These are phyloP conservation scores for Brachyptera risi DNA, from an alignment of 2,888 invertebrate species.

Conservation along the genomic window DNA sequence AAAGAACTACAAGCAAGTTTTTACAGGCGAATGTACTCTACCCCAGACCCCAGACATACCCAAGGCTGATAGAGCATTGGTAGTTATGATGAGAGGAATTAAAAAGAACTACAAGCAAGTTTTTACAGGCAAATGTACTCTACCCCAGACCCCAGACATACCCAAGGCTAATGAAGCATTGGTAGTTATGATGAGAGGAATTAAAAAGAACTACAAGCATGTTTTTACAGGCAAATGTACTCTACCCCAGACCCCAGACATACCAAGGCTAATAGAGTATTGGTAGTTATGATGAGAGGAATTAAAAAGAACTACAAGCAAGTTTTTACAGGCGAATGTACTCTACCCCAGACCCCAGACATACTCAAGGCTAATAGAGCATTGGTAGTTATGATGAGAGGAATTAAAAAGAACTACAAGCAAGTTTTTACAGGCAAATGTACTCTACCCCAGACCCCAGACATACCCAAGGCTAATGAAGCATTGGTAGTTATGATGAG, in stretches of 20 bases:
- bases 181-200: constrained; percentile 15
- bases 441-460: too few species aligned
- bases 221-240: too few species aligned
- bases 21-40: too few species aligned
- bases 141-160: too few species aligned
- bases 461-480: too few species aligned
- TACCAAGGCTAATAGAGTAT: neutral
- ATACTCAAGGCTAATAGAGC: neutral
- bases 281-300: constrained; percentile 13
- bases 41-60: too few species aligned
- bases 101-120: constrained; percentile 18
- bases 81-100: constrained; percentile 16
- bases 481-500: constrained; percentile 13
- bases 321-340: too few species aligned
- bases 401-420: constrained; percentile 18
- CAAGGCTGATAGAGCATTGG: neutral
- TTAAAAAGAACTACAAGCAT: constrained; percentile 15
- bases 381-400: constrained; percentile 12
- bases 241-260: too few species aligned
- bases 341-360: too few species aligned
- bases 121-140: too few species aligned
- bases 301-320: constrained; percentile 18
- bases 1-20: constrained; percentile 14
- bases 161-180: neutral
- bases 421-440: too few species aligned